These are phyloP conservation scores for zebrafish (Danio rerio) DNA, from an alignment of 2,113 vertebrate species.

Conservation along the genomic window GRCz12tu NC_133186.1:45209001-45209500, in stretches of 20 bases:
- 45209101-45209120: too few relatives aligned
- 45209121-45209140: too few relatives aligned
- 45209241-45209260: conserved; percentile 30
- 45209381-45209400: conserved; percentile 10
- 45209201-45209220: background rate
- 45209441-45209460: background rate
- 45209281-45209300: background rate
- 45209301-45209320: background rate
- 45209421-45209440: conserved; percentile 23
- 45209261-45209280: background rate
- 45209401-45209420: conserved; percentile 15
- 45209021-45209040: too few relatives aligned
- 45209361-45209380: background rate
- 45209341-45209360: background rate
- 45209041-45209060: too few relatives aligned
- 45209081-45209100: too few relatives aligned
- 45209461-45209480: conserved; percentile 30
- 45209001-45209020: too few relatives aligned
- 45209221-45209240: background rate
- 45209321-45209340: background rate
- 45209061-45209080: too few relatives aligned
- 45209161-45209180: too few relatives aligned
- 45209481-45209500: background rate
- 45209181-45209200: too few relatives aligned
- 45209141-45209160: too few relatives aligned